Percentiles rank a stretch among this genome's conserved stretches.
Conservation (phyloP, 1,140 invertebrate genomes). For the Micrasema minimum region DNA sequence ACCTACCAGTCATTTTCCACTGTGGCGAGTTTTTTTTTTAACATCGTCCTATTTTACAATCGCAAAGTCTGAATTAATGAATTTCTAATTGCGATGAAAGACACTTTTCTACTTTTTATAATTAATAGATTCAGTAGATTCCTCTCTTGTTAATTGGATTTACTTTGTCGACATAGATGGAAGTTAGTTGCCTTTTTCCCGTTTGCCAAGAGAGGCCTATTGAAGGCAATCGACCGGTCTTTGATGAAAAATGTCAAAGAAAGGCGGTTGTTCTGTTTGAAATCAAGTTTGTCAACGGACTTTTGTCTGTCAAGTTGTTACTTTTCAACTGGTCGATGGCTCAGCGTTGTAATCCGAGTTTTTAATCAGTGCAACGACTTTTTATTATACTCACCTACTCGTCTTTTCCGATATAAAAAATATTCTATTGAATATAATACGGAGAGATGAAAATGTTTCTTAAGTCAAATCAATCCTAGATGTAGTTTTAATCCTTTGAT, state of each 20-base stretch:
- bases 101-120: too few relatives aligned
- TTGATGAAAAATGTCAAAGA: slow-evolving; percentile 24
- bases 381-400: too few relatives aligned
- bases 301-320: slow-evolving; percentile 12
- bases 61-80: too few relatives aligned
- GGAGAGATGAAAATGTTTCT: too few relatives aligned
- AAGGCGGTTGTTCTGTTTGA: slow-evolving; percentile 23
- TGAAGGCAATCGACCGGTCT: slow-evolving; percentile 18
- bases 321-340: slow-evolving; percentile 3
- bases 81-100: too few relatives aligned
- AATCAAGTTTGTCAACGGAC: slow-evolving; percentile 10
- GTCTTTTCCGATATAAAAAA: too few relatives aligned
- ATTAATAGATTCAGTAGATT: slow-evolving; percentile 26
- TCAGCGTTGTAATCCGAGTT: not conserved
- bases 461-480: too few relatives aligned
- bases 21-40: too few relatives aligned
- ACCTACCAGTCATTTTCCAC: too few relatives aligned
- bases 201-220: slow-evolving; percentile 2
- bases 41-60: too few relatives aligned
- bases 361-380: not conserved
- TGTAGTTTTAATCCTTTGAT: too few relatives aligned
- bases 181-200: slow-evolving; percentile 1
- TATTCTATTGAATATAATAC: too few relatives aligned
- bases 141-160: slow-evolving; percentile 26
- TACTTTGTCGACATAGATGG: slow-evolving; percentile 5